Conservation (phyloP, 2,888 invertebrate species). For the Sinelater perroti region DNA sequence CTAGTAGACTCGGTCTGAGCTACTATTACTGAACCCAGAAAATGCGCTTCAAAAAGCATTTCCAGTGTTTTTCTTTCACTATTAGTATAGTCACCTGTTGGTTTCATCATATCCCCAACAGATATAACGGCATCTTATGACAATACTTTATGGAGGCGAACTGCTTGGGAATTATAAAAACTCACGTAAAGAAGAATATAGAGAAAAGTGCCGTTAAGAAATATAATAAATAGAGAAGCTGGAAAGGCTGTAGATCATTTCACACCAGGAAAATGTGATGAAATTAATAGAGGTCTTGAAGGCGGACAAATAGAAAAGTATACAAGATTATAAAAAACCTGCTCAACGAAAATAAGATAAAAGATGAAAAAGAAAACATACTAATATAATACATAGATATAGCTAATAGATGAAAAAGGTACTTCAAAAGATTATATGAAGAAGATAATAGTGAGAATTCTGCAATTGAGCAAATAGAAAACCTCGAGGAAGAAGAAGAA, state of each 20-base stretch:
- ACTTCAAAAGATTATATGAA: constrained; percentile 1
- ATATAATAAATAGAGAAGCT: constrained; percentile 8
- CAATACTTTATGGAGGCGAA: too few relatives aligned
- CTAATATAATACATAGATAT: constrained; percentile 7
- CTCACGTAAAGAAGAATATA: too few relatives aligned
- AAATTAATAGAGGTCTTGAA: background rate
- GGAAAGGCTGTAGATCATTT: background rate
- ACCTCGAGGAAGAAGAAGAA: background rate
- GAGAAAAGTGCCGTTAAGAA: too few relatives aligned
- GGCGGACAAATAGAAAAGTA: constrained; percentile 1
- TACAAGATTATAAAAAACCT: constrained; percentile 3
- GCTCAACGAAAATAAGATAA: constrained; percentile 5
- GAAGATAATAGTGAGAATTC: background rate
- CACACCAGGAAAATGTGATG: background rate
- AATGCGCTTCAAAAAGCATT: too few relatives aligned
- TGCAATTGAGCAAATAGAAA: constrained; percentile 5
- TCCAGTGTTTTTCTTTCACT: too few relatives aligned
- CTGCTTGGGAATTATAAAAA: too few relatives aligned
- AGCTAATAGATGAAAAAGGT: constrained; percentile 1
- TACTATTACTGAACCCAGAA: too few relatives aligned
- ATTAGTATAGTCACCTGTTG: too few relatives aligned
- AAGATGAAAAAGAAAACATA: constrained; percentile 3
- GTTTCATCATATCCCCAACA: too few relatives aligned
- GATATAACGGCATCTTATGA: too few relatives aligned
- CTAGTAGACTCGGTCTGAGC: too few relatives aligned